Evolutionary conservation across 2,888 invertebrate species (phyloP), one percentile per base, ranked within the genome.

Genomic region (Melieria picta): DNA sequence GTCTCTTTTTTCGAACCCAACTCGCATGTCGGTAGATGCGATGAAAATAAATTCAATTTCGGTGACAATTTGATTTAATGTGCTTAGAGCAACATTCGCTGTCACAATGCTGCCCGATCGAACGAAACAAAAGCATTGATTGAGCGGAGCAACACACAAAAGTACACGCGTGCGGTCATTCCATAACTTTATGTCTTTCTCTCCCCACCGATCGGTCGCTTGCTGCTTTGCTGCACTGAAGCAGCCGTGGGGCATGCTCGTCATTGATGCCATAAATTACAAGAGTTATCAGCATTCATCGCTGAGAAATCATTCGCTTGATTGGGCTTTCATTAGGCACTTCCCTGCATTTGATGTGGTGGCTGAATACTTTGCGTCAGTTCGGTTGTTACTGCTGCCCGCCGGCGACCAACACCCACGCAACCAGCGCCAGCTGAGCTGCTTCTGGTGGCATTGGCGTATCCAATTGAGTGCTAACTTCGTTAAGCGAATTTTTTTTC

Each of bases 201-300:
- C 30, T 30, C 30, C 30, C 30, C 30, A 30, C 30, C 30, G 30
- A 30, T 30, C 30, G 30, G 30, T 30, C 30, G 30, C 30, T 30
- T 30, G 30, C 30, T 2, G 30, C 30, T 30, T 30, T 30, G 30
- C 30, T 30, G 30, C 3, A 2, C 3, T 30, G 30, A 30, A 30
- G 3, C 30, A 30, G 30, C 30, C 30, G 30, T 30, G 30, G 30
- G 30, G 30, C 2, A 30, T 30, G 30, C 30, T 30, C 30, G 30
- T 30, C 30, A 30, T 30, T 30, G 30, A 73, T 71, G 76, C 73
- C 74, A 75, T 75, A 76, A 77, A 77, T 77, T 75, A 77, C 74
- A 56, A 71, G 68, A 73, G 73, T 76, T 76, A 76, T 76, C 77
- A 74, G 73, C 72, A 76, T 77, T 76, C 74, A 77, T 77, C 74